Conservation (phyloP, 2,797 vertebrate genomes). For the Babyrousa celebensis region DNA sequence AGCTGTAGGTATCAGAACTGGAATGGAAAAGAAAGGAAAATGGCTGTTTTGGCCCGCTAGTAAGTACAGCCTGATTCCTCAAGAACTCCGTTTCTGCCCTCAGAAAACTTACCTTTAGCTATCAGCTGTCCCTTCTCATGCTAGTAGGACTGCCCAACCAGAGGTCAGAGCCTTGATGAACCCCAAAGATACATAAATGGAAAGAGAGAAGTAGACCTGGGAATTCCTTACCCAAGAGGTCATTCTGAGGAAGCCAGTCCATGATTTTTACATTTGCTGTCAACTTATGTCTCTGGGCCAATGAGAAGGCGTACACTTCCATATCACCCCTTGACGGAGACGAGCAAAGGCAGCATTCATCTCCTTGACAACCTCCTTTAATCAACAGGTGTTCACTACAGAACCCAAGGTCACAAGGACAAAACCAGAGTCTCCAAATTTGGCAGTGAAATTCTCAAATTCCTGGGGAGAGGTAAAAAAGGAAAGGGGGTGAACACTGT, state of each 20-base stretch:
- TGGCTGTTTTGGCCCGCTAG: neutral
- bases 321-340: slow-evolving; percentile 90
- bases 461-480: slow-evolving; percentile 83
- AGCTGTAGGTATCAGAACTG: no score
- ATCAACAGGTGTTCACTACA: slow-evolving; percentile 85
- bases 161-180: neutral
- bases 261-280: slow-evolving; percentile 88
- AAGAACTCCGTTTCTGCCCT: no score
- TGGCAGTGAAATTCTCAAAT: slow-evolving; percentile 88
- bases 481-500: neutral
- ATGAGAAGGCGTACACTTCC: slow-evolving; percentile 86
- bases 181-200: neutral
- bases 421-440: slow-evolving; percentile 89
- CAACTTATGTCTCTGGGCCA: slow-evolving; percentile 88
- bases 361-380: slow-evolving; percentile 85
- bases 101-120: no score
- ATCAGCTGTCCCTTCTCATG: neutral
- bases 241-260: slow-evolving; percentile 90
- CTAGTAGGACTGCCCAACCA: neutral
- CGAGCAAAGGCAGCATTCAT: slow-evolving; percentile 88
- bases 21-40: no score
- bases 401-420: slow-evolving; percentile 90
- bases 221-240: slow-evolving; percentile 87
- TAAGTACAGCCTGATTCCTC: no score
- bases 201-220: neutral